Evolutionary conservation across 2,113 vertebrate species (phyloP), one percentile per base, ranked within the genome.

Genomic region (Nymphicus hollandicus): DNA sequence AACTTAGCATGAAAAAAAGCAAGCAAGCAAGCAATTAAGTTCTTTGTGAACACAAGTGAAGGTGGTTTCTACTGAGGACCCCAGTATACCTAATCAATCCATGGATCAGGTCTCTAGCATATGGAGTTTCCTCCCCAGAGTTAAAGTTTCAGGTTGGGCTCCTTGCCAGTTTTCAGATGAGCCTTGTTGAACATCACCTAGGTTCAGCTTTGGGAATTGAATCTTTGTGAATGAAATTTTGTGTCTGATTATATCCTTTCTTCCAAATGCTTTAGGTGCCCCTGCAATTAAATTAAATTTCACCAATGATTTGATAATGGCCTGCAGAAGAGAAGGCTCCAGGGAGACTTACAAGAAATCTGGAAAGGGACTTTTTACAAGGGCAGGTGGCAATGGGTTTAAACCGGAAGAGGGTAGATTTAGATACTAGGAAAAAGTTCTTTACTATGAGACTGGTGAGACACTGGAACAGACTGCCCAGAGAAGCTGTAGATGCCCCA

Each of bases 161-260:
- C 23, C 37, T 46, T 28, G 25, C 20, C 43, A 44, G 4, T 52
- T 55, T 93, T 35, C 39, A 49, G 39, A 56, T 22, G 3, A 79
- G n/a, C 28, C 8, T 52, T 68, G 35, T 0, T 31, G 12, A 61
- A 5, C 8, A 8, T 55, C 18, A 68, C 4, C 16, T 17, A 64
- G 10, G 20, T 52, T 91, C 3, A 0, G 3, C n/a, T 77, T 41
- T 58, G 10, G 72, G 60, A 86, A 63, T 0, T 29, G 3, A 56
- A 56, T 46, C 43, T 64, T 63, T 25, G 8, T 4, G 1, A 63
- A 80, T 25, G 5, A 77, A 56, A 41, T 63, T 27, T 74, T 78
- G 31, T 53, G 13, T 19, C 50, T 7, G 1, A 52, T 41, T 46
- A 29, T 27, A 76, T 31, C 7, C 7, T 37, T 88, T 80, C 44